Percentiles rank a stretch among this genome's conserved stretches.
Evolutionary conservation across 2,797 vertebrate genomes (phyloP).

Genomic region (Allobates femoralis): DNA sequence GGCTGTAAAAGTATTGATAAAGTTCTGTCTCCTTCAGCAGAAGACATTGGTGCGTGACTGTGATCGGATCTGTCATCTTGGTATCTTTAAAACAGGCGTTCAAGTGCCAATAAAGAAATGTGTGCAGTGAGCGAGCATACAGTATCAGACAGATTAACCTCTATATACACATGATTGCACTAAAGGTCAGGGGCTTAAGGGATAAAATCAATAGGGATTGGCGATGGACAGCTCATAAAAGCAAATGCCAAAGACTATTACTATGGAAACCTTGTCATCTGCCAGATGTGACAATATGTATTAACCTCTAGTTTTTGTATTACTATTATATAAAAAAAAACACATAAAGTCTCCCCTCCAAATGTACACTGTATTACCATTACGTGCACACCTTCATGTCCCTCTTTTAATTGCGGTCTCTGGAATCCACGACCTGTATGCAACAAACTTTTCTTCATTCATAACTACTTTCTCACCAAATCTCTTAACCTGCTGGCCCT

Average conservation of each 20-base stretch:
- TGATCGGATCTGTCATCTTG: neutral
- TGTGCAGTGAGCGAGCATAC: constrained; percentile 3
- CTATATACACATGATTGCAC: constrained; percentile 33
- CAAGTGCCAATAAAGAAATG: constrained; percentile 33
- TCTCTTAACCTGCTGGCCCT: too few species aligned
- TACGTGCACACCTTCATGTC: too few species aligned
- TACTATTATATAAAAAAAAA: neutral
- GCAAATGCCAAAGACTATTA: constrained; percentile 26
- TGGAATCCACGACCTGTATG: too few species aligned
- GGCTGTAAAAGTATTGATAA: constrained; percentile 7
- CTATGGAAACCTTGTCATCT: constrained; percentile 3
- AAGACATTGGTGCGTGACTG: constrained; percentile 21
- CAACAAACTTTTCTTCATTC: too few species aligned
- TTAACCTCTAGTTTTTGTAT: neutral
- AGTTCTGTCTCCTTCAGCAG: neutral
- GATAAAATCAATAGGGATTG: constrained; percentile 26
- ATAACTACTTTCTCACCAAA: too few species aligned
- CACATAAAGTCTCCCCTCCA: neutral
- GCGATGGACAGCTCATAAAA: constrained; percentile 17
- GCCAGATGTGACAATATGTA: neutral
- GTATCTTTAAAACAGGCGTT: constrained; percentile 21
- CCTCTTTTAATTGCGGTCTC: too few species aligned
- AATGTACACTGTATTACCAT: neutral
- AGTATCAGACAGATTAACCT: constrained; percentile 23
- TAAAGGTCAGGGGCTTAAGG: constrained; percentile 35